Base-by-base conservation (phyloP, 2,797 vertebrate species). In the Molossus molossus region DNA sequence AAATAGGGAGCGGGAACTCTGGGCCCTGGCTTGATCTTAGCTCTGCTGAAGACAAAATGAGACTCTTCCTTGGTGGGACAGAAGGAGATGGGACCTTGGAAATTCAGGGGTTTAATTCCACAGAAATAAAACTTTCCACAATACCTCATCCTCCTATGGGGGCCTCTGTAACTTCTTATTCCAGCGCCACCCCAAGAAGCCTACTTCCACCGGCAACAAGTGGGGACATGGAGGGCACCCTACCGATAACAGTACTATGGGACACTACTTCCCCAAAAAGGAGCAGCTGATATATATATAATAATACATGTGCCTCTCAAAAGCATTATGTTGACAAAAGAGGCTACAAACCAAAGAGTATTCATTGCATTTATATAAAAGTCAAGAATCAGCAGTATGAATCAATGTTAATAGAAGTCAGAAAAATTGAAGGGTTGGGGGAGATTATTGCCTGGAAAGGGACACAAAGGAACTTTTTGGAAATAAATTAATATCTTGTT, bases 401-500 rank as follows among this genome's bases (percentile, higher is more conserved):
- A 75, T 87, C 70, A 91, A 6, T 84, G 55, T 9, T 85, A 87
- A n/a, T 15, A 77, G 65, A 97, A 94, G 64, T 18, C 20, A 69
- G 58, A 70, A 83, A 76, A 80, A 60, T 48, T 48, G 15, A 40
- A 67, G 7, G 9, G 2, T 58, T 50, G 27, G 33, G 33, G 45
- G 29, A 95, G 29, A 18, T 57, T 57, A 12, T 80, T 88, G 45
- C 65, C n/a, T 89, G 29, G 62, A 94, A 92, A 81, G 50, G 3
- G 3, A 79, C 58, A n/a, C 25, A 25, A 33, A 27, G n/a, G 14
- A 70, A 40, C 84, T 87, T 92, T 84, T 37, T 77, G 40, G 80
- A 90, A 90, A 76, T 82, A 95, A 89, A 84, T 45, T 72, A 81
- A n/a, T 62, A 23, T 80, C 14, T 94, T 86, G 21, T 94, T 94